Evolutionary conservation across 2,888 invertebrate species (phyloP).

Genomic region (Zygogramma bicolorata): DNA sequence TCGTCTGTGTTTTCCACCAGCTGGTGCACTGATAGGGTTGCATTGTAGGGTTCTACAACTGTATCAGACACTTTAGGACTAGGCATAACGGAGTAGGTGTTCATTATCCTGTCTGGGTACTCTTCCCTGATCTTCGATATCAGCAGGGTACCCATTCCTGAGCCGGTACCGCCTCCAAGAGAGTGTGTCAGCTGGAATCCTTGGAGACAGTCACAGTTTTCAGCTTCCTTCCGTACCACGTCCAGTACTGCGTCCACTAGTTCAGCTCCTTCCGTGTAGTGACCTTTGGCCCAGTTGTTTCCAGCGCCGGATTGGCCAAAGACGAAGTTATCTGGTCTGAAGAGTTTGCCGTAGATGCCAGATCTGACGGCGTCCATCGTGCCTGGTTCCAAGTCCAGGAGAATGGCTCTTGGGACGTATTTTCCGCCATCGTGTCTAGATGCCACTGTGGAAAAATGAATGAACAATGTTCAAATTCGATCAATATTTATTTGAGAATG

Average conservation of each 20-base stretch:
- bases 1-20: conserved; percentile 91
- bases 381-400: conserved; percentile 83
- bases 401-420: conserved; percentile 82
- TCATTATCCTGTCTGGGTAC: conserved; percentile 91
- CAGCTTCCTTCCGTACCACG: conserved; percentile 88
- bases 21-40: conserved; percentile 87
- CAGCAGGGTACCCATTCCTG: conserved; percentile 85
- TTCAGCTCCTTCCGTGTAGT: conserved; percentile 92
- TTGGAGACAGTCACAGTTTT: conserved; percentile 92
- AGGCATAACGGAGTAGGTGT: conserved; percentile 86
- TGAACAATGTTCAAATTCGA: background rate
- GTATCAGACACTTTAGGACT: conserved; percentile 83
- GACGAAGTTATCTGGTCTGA: conserved; percentile 92
- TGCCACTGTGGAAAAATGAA: conserved; percentile 45
- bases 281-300: conserved; percentile 92
- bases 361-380: conserved; percentile 93
- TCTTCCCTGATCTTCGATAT: conserved; percentile 93
- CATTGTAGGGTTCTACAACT: conserved; percentile 87
- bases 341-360: conserved; percentile 87
- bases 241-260: conserved; percentile 87
- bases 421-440: conserved; percentile 69
- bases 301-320: conserved; percentile 80
- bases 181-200: conserved; percentile 89
- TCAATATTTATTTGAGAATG: too few relatives aligned
- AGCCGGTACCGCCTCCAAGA: conserved; percentile 82